A percentile compares a stretch with the other conserved stretches of the same genome.
Conservation (phyloP, 1,140 invertebrate genomes). For the Drosophila gunungcola region DNA sequence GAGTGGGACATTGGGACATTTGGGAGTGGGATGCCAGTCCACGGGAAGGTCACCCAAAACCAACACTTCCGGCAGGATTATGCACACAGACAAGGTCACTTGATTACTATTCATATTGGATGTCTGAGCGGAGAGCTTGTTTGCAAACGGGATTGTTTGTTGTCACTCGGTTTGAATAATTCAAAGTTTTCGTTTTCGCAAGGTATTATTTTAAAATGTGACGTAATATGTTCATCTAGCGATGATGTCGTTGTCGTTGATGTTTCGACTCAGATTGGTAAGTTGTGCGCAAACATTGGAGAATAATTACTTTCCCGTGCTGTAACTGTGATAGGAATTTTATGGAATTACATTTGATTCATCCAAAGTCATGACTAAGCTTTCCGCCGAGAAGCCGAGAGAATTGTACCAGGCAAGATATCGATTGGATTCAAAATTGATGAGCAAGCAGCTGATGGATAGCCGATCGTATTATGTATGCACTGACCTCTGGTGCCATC, state of each 20-base stretch:
- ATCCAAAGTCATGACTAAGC: neutral
- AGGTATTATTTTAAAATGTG: neutral
- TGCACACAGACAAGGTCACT: slow-evolving; percentile 14
- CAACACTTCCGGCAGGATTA: slow-evolving; percentile 5
- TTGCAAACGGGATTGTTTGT: slow-evolving; percentile 15
- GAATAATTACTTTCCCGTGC: neutral
- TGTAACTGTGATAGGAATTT: too few relatives aligned
- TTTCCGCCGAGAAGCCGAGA: neutral
- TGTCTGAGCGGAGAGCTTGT: slow-evolving; percentile 9
- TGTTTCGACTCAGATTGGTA: neutral
- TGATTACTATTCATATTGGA: slow-evolving; percentile 37
- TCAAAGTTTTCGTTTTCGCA: slow-evolving; percentile 4
- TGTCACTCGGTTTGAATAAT: slow-evolving; percentile 7
- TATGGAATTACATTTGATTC: neutral
- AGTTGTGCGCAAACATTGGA: slow-evolving; percentile 1
- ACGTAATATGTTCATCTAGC: slow-evolving; percentile 1
- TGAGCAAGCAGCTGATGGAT: slow-evolving; percentile 18
- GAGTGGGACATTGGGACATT: neutral
- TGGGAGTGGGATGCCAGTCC: slow-evolving; percentile 23
- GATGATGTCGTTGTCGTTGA: neutral
- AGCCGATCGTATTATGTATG: slow-evolving; percentile 21
- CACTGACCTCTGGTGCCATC: slow-evolving; percentile 28
- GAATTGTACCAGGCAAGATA: neutral
- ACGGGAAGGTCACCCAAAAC: slow-evolving; percentile 20
- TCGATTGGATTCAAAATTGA: slow-evolving; percentile 41